Conservation (phyloP, 2,113 vertebrate genomes). For the Pristiophorus japonicus region DNA sequence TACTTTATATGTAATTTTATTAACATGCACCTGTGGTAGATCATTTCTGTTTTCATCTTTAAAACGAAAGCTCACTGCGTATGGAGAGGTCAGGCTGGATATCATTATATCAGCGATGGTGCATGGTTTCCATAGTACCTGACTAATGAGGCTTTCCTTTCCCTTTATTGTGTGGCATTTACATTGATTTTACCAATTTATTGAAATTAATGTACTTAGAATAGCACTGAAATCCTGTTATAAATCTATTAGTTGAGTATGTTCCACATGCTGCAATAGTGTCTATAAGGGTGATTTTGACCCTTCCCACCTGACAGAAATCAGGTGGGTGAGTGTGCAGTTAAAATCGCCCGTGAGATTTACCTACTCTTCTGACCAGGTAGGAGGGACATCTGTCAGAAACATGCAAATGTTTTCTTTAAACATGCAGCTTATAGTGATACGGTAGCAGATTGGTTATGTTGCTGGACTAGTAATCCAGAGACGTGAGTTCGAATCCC, state of each 20-base stretch:
- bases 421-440: no score
- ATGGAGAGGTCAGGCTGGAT: not conserved
- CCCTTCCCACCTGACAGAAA: not conserved
- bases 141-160: not conserved
- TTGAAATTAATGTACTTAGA: not conserved
- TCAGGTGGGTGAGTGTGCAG: not conserved
- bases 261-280: not conserved
- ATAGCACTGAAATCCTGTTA: not conserved
- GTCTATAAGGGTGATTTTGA: not conserved
- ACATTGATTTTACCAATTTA: not conserved
- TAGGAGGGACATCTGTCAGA: no score
- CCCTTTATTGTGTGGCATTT: not conserved
- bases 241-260: not conserved
- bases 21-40: not conserved
- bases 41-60: constrained; percentile 5
- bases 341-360: not conserved
- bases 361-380: not conserved
- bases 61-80: not conserved
- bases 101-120: not conserved
- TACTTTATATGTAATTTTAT: not conserved
- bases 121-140: constrained; percentile 16
- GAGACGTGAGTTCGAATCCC: no score
- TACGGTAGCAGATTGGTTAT: no score
- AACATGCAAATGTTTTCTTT: no score
- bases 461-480: no score